Evolutionary conservation across 2,797 vertebrate species (phyloP), one percentile per base, ranked within the genome.

Genomic region (Acrossocheilus wenchowensis): DNA sequence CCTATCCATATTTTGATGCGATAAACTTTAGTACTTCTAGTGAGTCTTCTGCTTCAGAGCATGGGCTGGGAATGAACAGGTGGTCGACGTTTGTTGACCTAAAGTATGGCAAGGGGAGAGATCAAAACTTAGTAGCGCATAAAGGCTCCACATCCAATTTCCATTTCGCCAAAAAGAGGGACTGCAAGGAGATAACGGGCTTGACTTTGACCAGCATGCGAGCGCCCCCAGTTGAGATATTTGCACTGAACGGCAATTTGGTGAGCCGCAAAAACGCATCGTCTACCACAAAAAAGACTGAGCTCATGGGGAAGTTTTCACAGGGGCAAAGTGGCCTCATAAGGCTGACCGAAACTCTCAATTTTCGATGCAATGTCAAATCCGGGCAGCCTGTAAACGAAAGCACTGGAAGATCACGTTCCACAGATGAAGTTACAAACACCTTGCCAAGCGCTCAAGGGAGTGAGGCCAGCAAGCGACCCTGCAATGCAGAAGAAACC

Each of bases 41-140:
- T 3, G 97, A 97, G 88, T 98, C 98, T 74, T 97, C 97, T 5
- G 91, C 96, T 12, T 95, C 98, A 1, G 97, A 98, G 88, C 95
- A 92, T n/a, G 96, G 94, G 3, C 80, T 94, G 12, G 96, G 96
- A 64, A 93, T 97, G 41, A 97, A 96, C 93, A 96, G 96, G 78
- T 98, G 97, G 97, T 97, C 98, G 64, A 95, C 97, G 23, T 97
- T 97, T 89, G 94, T 99, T 88, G 97, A 98, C 94, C 94, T 98
- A 78, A 97, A 98, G 91, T 97, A 97, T 84, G 96, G 95, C 74
- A 94, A 93, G 78, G 94, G 92, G 66, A 91, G 95, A 72, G 96
- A 97, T 80, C 94, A 95, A 84, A 93, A 92, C 82, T 88, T 95
- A 82, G 88, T 93, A 89, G 87, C 95, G 50, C 91, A 91, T 74